These are phyloP conservation scores for Oreochromis mossambicus DNA, from an alignment of 2,797 vertebrate genomes.

Conservation along the genomic window DNA sequence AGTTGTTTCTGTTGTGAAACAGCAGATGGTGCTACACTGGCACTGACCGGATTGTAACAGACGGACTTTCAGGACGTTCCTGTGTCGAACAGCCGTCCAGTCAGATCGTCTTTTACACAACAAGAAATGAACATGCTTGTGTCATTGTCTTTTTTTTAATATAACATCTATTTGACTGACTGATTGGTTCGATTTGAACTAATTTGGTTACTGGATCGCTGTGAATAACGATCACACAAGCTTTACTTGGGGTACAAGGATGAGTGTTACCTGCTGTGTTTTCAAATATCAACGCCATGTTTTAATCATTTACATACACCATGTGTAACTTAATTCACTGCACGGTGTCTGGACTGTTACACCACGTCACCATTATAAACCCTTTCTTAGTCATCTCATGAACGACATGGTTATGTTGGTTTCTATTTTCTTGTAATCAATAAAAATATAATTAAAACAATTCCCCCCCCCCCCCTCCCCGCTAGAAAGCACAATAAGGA, in stretches of 20 bases:
- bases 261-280: background rate
- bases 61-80: background rate
- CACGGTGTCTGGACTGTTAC: background rate
- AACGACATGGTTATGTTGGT: accelerated
- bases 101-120: background rate
- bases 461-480: accelerated
- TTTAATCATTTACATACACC: background rate
- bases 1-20: background rate
- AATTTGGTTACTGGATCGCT: accelerated
- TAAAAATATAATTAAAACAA: background rate
- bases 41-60: background rate
- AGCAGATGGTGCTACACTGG: background rate
- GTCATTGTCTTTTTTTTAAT: background rate
- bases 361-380: background rate
- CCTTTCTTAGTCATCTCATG: background rate
- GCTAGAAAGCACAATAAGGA: background rate
- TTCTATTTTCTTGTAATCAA: background rate
- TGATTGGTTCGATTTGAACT: background rate
- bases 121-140: background rate
- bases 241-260: accelerated
- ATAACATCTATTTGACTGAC: background rate
- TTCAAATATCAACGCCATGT: accelerated
- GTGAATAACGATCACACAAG: background rate
- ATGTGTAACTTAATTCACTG: background rate
- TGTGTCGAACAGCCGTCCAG: background rate